A percentile compares a stretch with the other conserved stretches of the same genome.
Evolutionary conservation across 2,797 vertebrate genomes (phyloP).

Genomic region (Taeniopygia guttata): DNA sequence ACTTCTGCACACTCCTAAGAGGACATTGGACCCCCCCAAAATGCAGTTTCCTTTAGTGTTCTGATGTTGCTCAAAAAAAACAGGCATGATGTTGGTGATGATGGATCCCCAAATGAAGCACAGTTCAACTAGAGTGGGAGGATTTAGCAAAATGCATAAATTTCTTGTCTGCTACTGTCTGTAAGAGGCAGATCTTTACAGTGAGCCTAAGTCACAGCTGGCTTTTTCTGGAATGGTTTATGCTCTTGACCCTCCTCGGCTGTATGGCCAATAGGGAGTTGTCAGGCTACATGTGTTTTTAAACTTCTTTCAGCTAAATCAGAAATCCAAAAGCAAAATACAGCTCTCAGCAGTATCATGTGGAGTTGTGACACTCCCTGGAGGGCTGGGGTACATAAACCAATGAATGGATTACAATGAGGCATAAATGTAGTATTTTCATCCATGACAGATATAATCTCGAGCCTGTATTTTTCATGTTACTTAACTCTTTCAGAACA

Average conservation of each 20-base stretch:
- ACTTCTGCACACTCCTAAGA: neutral
- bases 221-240: slow-evolving; percentile 60
- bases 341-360: slow-evolving; percentile 57
- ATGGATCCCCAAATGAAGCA: slow-evolving; percentile 36
- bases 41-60: neutral
- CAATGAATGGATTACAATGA: slow-evolving; percentile 61
- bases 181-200: slow-evolving; percentile 52
- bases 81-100: neutral
- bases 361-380: slow-evolving; percentile 51
- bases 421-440: slow-evolving; percentile 63
- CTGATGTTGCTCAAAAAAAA: neutral
- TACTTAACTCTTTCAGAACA: slow-evolving; percentile 65
- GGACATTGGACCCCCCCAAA: neutral
- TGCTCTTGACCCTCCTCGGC: slow-evolving; percentile 61
- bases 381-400: slow-evolving; percentile 57
- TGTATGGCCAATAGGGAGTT: slow-evolving; percentile 59
- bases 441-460: slow-evolving; percentile 61
- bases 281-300: slow-evolving; percentile 70
- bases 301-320: slow-evolving; percentile 66
- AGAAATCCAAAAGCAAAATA: slow-evolving; percentile 62
- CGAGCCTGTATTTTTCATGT: slow-evolving; percentile 34
- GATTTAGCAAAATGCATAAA: slow-evolving; percentile 58
- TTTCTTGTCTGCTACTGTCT: slow-evolving; percentile 56
- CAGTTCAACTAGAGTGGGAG: slow-evolving; percentile 20
- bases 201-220: slow-evolving; percentile 64